phyloP scores from a whole-genome alignment of 1,140 invertebrate genomes.

The Hyphantria cunea region DNA sequence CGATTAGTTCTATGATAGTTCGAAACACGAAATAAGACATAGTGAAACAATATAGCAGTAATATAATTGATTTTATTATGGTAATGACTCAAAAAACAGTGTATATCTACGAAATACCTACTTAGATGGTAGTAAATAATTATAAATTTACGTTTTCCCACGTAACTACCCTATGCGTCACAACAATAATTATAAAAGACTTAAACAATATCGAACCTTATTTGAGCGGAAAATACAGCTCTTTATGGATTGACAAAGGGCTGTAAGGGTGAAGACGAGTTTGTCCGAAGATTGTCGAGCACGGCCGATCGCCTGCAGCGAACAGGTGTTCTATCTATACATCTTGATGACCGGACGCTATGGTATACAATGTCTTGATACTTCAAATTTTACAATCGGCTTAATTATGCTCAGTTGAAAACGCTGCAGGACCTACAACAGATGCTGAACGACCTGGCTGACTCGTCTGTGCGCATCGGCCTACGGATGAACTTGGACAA shows the following conservation, averaged over 20 bases:
- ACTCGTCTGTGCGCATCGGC: no score
- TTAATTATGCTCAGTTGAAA: no score
- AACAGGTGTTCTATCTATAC: constrained; percentile 69
- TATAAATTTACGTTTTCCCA: constrained; percentile 21
- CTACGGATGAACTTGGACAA: no score
- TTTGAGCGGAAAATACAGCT: not conserved
- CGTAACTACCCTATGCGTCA: constrained; percentile 20
- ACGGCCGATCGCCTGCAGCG: constrained; percentile 53
- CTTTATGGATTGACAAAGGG: not conserved
- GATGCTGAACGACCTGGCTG: no score
- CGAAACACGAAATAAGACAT: no score
- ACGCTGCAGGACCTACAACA: no score
- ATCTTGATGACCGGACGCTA: constrained; percentile 69
- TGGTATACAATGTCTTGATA: constrained; percentile 44
- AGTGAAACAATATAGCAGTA: no score
- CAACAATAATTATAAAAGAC: constrained; percentile 3
- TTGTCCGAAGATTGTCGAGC: constrained; percentile 47
- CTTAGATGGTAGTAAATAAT: no score
- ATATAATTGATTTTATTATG: no score
- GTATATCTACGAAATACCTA: no score
- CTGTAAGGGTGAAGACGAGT: constrained; percentile 35
- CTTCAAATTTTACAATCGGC: constrained; percentile 37
- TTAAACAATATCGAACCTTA: not conserved
- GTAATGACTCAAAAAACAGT: no score
- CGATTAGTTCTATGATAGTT: no score